phyloP scores from a whole-genome alignment of 2,797 vertebrate genomes.

The Simalia tracyae region DNA sequence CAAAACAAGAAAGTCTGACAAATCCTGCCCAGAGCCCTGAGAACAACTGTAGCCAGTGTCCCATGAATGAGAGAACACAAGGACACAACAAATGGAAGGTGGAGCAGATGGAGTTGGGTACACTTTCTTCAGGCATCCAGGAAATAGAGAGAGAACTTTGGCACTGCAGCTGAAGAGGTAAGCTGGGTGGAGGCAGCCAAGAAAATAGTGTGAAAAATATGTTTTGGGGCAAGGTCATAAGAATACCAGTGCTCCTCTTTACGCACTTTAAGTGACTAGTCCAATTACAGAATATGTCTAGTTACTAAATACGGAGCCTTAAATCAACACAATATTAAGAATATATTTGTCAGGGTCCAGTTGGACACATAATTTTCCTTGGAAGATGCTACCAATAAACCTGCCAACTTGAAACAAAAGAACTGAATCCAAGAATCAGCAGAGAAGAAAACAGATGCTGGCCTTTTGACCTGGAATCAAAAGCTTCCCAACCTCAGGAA shows the following conservation, averaged over 20 bases:
- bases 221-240: background rate
- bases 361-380: background rate
- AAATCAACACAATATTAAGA: background rate
- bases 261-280: background rate
- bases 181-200: background rate
- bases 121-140: background rate
- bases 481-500: background rate
- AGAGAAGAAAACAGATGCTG: background rate
- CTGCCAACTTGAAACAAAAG: background rate
- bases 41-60: background rate
- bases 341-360: background rate
- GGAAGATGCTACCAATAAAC: background rate
- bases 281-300: background rate
- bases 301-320: background rate
- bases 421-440: background rate
- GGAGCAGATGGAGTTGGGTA: background rate
- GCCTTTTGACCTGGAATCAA: background rate
- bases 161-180: background rate
- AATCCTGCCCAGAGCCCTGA: background rate
- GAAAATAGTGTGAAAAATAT: background rate
- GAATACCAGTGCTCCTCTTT: background rate
- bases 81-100: background rate
- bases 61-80: background rate
- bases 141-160: background rate
- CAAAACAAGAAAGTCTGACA: background rate